Conservation (phyloP, 2,888 invertebrate species). For the Meiosimyza decipiens region DNA sequence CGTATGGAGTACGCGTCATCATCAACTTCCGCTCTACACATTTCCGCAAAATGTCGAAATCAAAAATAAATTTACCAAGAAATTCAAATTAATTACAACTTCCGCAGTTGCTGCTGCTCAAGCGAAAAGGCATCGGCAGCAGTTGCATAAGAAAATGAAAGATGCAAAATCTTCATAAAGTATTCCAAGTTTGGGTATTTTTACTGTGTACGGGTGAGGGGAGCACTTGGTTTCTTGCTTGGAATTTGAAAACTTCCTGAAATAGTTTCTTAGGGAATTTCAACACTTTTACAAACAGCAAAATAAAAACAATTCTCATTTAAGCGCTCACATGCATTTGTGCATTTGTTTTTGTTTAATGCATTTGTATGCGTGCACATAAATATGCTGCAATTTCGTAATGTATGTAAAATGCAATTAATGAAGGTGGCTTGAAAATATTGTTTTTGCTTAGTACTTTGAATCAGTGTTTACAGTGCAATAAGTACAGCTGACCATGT, state of each 20-base stretch:
- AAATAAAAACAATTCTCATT: constrained; percentile 15
- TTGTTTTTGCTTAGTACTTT: too few relatives aligned
- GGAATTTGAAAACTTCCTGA: constrained; percentile 4
- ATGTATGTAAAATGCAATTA: background rate
- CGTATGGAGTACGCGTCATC: too few relatives aligned
- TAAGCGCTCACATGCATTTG: background rate
- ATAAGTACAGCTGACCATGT: too few relatives aligned
- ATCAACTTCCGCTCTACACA: too few relatives aligned
- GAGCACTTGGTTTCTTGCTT: too few relatives aligned
- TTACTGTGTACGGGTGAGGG: too few relatives aligned
- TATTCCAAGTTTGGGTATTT: background rate
- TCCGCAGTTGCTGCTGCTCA: background rate
- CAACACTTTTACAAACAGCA: constrained; percentile 5
- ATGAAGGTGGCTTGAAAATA: background rate
- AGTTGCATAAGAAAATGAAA: background rate
- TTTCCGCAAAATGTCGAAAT: background rate
- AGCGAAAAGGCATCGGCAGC: background rate
- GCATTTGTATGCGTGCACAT: too few relatives aligned
- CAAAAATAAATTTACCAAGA: constrained; percentile 3
- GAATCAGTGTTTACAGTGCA: too few relatives aligned
- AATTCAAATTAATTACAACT: background rate
- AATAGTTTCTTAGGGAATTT: constrained; percentile 8
- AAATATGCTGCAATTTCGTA: constrained; percentile 11
- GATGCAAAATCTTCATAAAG: background rate
- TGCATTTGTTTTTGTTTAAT: background rate